A percentile compares a stretch with the other conserved stretches of the same genome.
Evolutionary conservation across 1,140 invertebrate genomes (phyloP).

Genomic region (Caenorhabditis briggsae): DNA sequence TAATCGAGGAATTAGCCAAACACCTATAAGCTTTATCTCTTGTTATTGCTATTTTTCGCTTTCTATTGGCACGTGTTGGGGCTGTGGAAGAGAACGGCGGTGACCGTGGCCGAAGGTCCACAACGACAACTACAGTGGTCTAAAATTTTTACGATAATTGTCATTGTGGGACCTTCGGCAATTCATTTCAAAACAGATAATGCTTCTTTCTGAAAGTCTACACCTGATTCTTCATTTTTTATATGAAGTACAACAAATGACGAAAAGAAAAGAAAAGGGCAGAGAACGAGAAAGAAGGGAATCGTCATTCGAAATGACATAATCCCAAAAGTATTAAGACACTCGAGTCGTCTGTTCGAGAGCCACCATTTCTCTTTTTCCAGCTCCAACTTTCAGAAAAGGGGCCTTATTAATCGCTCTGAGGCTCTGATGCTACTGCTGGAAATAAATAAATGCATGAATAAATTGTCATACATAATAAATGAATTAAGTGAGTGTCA

Average conservation of each 20-base stretch:
- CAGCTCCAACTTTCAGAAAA: conserved; percentile 24
- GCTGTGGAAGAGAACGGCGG: too few species aligned
- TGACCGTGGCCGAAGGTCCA: too few species aligned
- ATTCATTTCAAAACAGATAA: too few species aligned
- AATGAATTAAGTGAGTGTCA: conserved; percentile 53
- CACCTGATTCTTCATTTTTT: too few species aligned
- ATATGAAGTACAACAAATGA: conserved; percentile 12
- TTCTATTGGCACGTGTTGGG: too few species aligned
- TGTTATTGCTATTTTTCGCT: too few species aligned
- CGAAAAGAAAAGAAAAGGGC: conserved; percentile 8
- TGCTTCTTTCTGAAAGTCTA: too few species aligned
- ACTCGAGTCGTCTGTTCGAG: background rate
- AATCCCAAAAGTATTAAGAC: background rate
- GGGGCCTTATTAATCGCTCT: conserved; percentile 16
- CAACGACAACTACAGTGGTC: too few species aligned
- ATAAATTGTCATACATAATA: conserved; percentile 52
- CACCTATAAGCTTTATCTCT: too few species aligned
- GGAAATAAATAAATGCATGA: conserved; percentile 51
- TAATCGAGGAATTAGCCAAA: background rate
- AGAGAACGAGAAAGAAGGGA: background rate
- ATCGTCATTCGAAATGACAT: background rate
- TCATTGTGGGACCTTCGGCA: too few species aligned
- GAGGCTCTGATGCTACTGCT: background rate
- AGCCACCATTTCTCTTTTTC: background rate
- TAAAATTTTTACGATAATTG: too few species aligned